Evolutionary conservation across 2,888 invertebrate genomes (phyloP).

Genomic region (Ceratothoa steindachneri): DNA sequence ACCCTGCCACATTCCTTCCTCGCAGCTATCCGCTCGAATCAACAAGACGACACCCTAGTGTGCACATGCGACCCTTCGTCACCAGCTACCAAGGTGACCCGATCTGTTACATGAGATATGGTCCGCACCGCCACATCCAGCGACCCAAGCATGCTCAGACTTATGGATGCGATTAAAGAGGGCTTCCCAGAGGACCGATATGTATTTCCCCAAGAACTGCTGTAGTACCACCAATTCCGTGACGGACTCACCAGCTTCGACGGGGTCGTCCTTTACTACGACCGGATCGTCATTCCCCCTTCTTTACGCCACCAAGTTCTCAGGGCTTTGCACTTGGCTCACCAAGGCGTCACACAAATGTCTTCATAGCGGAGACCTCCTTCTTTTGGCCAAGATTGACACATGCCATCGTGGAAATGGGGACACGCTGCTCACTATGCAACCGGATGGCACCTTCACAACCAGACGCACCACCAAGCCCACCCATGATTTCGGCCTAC

Average conservation of each 20-base stretch:
- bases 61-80: background rate
- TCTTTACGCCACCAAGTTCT: constrained; percentile 14
- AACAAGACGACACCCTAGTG: background rate
- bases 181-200: background rate
- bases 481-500: background rate
- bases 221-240: constrained; percentile 7
- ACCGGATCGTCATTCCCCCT: constrained; percentile 16
- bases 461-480: constrained; percentile 19
- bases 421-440: constrained; percentile 1
- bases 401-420: background rate
- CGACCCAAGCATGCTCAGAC: background rate
- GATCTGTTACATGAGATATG: constrained; percentile 11
- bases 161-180: background rate
- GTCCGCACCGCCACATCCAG: constrained; percentile 1
- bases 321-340: constrained; percentile 14
- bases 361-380: background rate
- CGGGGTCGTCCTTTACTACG: constrained; percentile 14
- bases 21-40: background rate
- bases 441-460: constrained; percentile 26
- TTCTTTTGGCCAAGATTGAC: constrained; percentile 27
- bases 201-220: background rate
- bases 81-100: background rate
- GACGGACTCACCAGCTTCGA: constrained; percentile 16
- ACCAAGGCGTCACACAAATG: constrained; percentile 20
- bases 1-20: too few relatives aligned